A percentile compares a stretch with the other conserved stretches of the same genome.
Evolutionary conservation across 2,888 invertebrate species (phyloP).

Genomic region (Thera obeliscata): DNA sequence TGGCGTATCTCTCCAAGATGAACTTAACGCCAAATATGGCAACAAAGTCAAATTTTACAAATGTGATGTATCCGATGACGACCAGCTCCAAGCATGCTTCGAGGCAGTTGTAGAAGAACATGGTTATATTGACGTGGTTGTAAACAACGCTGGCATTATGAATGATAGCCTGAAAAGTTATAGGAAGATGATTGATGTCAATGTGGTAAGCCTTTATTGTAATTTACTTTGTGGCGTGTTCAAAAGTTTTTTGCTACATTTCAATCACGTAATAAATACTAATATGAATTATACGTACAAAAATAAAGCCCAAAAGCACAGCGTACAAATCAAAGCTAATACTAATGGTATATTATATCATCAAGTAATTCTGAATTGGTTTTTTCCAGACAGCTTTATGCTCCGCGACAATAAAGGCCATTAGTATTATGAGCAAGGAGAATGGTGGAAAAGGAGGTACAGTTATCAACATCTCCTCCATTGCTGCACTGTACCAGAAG

Average conservation of each 20-base stretch:
- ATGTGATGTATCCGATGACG: constrained; percentile 61
- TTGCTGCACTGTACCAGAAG: constrained; percentile 43
- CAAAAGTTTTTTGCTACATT: too few species aligned
- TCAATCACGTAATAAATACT: too few species aligned
- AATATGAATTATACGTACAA: too few species aligned
- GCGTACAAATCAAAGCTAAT: too few species aligned
- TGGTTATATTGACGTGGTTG: constrained; percentile 55
- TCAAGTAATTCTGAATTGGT: too few species aligned
- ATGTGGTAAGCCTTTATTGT: constrained; percentile 53
- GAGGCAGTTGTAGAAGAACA: constrained; percentile 49
- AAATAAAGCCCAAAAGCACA: too few species aligned
- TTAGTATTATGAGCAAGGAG: constrained; percentile 56
- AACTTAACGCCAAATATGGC: constrained; percentile 54
- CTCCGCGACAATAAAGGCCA: constrained; percentile 49
- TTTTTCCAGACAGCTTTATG: constrained; percentile 49
- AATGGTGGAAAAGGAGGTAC: constrained; percentile 54
- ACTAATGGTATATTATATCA: too few species aligned
- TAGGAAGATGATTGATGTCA: constrained; percentile 56
- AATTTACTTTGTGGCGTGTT: too few species aligned
- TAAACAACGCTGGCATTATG: constrained; percentile 61
- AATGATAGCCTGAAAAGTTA: constrained; percentile 52
- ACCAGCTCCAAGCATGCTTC: constrained; percentile 48
- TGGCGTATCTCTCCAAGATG: constrained; percentile 50
- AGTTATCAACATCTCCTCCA: constrained; percentile 56
- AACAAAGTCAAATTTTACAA: constrained; percentile 55